Conservation (phyloP, 2,113 vertebrate species). For the Toxotes chatareus region DNA sequence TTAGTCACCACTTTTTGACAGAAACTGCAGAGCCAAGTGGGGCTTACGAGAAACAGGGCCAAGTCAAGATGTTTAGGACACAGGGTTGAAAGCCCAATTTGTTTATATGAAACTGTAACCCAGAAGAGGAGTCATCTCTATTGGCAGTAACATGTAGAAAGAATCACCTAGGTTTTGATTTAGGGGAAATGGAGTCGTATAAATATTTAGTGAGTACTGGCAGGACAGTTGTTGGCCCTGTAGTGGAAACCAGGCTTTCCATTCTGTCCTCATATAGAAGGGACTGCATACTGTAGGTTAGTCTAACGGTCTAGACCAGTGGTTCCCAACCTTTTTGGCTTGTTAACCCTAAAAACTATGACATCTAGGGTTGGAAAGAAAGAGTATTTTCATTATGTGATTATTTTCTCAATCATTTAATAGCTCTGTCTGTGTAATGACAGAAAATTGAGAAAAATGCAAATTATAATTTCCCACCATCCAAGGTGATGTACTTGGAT, state of each 20-base stretch:
- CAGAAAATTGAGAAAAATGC: background rate
- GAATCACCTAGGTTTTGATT: slow-evolving; percentile 72
- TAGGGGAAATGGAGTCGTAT: slow-evolving; percentile 66
- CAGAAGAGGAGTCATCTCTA: slow-evolving; percentile 63
- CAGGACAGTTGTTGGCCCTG: slow-evolving; percentile 45
- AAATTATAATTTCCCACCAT: background rate
- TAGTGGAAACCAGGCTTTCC: slow-evolving; percentile 41
- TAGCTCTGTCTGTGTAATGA: background rate
- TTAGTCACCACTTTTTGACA: slow-evolving; percentile 57
- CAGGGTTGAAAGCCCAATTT: slow-evolving; percentile 65
- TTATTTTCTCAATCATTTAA: slow-evolving; percentile 10
- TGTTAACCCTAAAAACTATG: slow-evolving; percentile 17
- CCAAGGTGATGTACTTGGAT: background rate
- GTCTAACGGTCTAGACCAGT: background rate
- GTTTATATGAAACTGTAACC: slow-evolving; percentile 64
- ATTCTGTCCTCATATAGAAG: slow-evolving; percentile 38
- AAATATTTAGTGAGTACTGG: slow-evolving; percentile 76
- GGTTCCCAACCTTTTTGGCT: background rate
- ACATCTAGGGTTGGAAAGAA: background rate
- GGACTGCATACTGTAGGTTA: slow-evolving; percentile 9
- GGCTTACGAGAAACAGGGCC: slow-evolving; percentile 44
- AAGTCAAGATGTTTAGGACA: slow-evolving; percentile 63
- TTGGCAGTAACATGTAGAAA: slow-evolving; percentile 64
- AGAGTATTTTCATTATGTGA: background rate
- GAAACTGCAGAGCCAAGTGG: slow-evolving; percentile 33